These are phyloP conservation scores for Thumatha senex DNA, from an alignment of 2,888 invertebrate species.

Conservation along the genomic window DNA sequence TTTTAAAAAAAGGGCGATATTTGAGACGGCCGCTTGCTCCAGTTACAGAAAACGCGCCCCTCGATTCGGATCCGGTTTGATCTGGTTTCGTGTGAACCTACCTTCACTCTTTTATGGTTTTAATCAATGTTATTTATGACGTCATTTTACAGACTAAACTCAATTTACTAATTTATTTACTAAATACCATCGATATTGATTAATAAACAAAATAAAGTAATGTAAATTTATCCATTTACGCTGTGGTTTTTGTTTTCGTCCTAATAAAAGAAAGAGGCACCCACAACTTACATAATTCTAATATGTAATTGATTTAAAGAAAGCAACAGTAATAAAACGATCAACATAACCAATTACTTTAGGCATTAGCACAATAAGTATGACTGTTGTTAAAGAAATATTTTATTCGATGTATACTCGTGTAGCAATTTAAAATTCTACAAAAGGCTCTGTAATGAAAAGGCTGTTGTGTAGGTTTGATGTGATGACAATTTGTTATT, in stretches of 20 bases:
- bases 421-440: slow-evolving; percentile 20
- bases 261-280: background rate
- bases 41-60: slow-evolving; percentile 78
- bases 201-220: too few species aligned
- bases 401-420: background rate
- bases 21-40: slow-evolving; percentile 76
- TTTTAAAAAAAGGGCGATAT: slow-evolving; percentile 81
- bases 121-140: slow-evolving; percentile 63
- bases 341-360: background rate
- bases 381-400: slow-evolving; percentile 5
- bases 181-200: too few species aligned
- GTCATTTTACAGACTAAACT: slow-evolving; percentile 40
- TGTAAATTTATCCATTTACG: too few species aligned
- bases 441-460: slow-evolving; percentile 12
- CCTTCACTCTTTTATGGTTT: slow-evolving; percentile 74
- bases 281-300: background rate
- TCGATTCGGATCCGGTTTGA: slow-evolving; percentile 76
- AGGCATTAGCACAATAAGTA: slow-evolving; percentile 1
- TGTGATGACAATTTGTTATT: slow-evolving; percentile 29
- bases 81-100: slow-evolving; percentile 69
- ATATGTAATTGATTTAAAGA: background rate
- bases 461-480: slow-evolving; percentile 21
- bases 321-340: background rate
- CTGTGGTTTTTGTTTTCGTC: too few species aligned
- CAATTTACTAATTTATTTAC: slow-evolving; percentile 8